These are phyloP conservation scores for Melitaea cinxia DNA, from an alignment of 1,140 invertebrate genomes.

Conservation along the genomic window DNA sequence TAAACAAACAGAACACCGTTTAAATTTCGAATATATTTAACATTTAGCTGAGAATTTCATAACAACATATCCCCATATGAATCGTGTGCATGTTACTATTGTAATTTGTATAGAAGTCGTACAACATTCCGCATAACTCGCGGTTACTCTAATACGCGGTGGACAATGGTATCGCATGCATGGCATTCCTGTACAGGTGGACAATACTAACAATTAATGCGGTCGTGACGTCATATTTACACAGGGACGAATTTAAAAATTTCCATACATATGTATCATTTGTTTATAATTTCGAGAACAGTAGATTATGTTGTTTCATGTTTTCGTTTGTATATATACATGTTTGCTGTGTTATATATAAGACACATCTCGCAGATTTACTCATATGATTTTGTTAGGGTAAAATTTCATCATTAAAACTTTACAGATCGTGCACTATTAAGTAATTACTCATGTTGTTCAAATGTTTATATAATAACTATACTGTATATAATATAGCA, in stretches of 20 bases:
- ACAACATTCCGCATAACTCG: slow-evolving; percentile 39
- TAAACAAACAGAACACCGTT: background rate
- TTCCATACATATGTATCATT: too few species aligned
- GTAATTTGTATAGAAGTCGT: slow-evolving; percentile 35
- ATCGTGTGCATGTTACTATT: slow-evolving; percentile 5
- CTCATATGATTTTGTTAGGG: too few species aligned
- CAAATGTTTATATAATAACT: too few species aligned
- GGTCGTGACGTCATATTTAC: slow-evolving; percentile 4
- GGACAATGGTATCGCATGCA: slow-evolving; percentile 35
- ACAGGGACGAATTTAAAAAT: background rate
- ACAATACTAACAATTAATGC: slow-evolving; percentile 39
- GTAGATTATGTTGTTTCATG: too few species aligned
- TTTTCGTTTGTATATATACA: too few species aligned
- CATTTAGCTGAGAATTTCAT: slow-evolving; percentile 7
- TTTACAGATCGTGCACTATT: too few species aligned
- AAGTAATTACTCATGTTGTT: too few species aligned
- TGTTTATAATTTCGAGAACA: too few species aligned
- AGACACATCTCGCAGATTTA: too few species aligned
- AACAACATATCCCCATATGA: slow-evolving; percentile 1
- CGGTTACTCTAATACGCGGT: slow-evolving; percentile 37
- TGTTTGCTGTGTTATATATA: too few species aligned
- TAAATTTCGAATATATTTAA: slow-evolving; percentile 2
- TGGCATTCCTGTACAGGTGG: slow-evolving; percentile 38
- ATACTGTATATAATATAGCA: too few species aligned
- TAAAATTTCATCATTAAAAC: too few species aligned